Conservation (phyloP, 1,140 invertebrate genomes). For the Helicoverpa armigera region DNA sequence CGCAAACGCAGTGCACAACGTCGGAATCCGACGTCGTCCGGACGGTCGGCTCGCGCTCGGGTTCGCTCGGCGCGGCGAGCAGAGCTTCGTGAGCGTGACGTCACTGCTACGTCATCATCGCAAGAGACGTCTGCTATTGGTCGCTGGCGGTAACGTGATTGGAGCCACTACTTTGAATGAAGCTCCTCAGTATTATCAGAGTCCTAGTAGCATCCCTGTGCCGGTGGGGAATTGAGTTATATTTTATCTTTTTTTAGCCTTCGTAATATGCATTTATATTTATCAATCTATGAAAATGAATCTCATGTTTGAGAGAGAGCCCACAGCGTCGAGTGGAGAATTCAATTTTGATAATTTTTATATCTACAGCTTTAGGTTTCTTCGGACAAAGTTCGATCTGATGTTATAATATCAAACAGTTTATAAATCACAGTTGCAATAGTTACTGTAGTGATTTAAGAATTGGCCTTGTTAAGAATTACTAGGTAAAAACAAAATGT, state of each 20-base stretch:
- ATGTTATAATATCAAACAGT: too few species aligned
- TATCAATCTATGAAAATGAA: too few species aligned
- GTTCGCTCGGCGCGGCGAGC: slow-evolving; percentile 73
- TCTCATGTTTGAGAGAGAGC: too few species aligned
- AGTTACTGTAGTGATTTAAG: too few species aligned
- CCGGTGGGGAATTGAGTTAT: neutral
- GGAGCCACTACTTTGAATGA: slow-evolving; percentile 76
- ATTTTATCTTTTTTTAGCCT: neutral
- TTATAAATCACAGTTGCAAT: too few species aligned
- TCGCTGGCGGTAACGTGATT: slow-evolving; percentile 72
- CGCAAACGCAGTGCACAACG: slow-evolving; percentile 80
- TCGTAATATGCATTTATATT: too few species aligned
- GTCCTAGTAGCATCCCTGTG: slow-evolving; percentile 70
- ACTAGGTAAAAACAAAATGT: neutral
- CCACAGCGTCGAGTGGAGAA: too few species aligned
- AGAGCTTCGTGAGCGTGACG: slow-evolving; percentile 75
- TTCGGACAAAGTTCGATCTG: too few species aligned
- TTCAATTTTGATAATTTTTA: too few species aligned
- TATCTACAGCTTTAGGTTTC: too few species aligned
- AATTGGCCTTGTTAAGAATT: too few species aligned
- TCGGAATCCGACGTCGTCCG: slow-evolving; percentile 74
- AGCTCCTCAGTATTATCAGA: slow-evolving; percentile 77
- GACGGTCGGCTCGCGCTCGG: slow-evolving; percentile 81
- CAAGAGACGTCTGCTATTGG: slow-evolving; percentile 72
- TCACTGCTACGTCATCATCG: slow-evolving; percentile 81